Conservation (phyloP, 2,797 vertebrate species). For the Ceryle rudis region DNA sequence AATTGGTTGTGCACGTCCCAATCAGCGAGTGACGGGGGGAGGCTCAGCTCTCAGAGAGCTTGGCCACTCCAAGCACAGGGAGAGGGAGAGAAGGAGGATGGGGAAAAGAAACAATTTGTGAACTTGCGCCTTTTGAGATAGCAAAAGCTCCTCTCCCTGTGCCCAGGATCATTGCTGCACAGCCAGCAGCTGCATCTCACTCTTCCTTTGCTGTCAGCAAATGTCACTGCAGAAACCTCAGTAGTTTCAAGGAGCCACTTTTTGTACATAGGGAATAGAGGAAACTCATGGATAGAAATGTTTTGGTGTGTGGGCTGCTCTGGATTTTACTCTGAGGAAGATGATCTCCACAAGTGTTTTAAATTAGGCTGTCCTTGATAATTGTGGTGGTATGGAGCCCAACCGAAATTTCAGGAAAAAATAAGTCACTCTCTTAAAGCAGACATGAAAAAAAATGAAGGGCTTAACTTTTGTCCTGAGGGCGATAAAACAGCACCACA, state of each 20-base stretch:
- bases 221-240: not conserved
- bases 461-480: conserved; percentile 73
- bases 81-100: not conserved
- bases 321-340: not conserved
- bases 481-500: conserved; percentile 71
- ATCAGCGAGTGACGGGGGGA: not conserved
- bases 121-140: conserved; percentile 48
- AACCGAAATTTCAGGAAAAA: conserved; percentile 47
- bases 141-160: not conserved
- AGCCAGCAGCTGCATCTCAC: not conserved
- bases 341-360: conserved; percentile 27
- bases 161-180: not conserved
- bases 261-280: not conserved
- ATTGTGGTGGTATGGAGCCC: conserved; percentile 41
- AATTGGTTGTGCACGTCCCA: not conserved
- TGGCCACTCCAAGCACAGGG: not conserved
- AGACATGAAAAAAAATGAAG: conserved; percentile 48
- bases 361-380: conserved; percentile 31
- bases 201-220: not conserved
- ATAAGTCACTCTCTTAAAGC: conserved; percentile 42
- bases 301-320: not conserved
- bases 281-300: not conserved
- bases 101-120: not conserved
- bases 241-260: not conserved
- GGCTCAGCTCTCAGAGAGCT: not conserved